Evolutionary conservation across 2,888 invertebrate genomes (phyloP).

Genomic region (Trichogramma dendrolimi): DNA sequence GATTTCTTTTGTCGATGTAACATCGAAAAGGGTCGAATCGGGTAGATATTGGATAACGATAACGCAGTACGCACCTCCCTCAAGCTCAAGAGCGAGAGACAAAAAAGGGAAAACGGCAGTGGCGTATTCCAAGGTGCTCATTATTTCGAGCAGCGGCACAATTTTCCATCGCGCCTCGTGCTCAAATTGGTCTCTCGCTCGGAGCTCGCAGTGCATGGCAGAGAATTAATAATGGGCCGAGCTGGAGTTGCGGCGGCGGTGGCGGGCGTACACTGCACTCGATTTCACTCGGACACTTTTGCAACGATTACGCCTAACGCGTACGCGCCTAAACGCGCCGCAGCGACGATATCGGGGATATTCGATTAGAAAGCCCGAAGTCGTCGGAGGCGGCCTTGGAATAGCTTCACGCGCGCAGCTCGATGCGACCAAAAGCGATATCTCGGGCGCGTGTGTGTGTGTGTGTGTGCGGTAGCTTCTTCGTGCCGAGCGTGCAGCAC

Average conservation of each 20-base stretch:
- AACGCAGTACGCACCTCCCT: too few species aligned
- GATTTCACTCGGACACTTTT: constrained; percentile 25
- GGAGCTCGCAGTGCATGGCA: not conserved
- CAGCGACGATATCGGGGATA: constrained; percentile 9
- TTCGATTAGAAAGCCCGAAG: constrained; percentile 23
- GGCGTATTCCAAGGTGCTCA: too few species aligned
- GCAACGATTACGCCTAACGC: constrained; percentile 25
- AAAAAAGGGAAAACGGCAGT: too few species aligned
- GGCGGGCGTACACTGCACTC: not conserved
- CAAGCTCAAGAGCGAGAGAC: too few species aligned
- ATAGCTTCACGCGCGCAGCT: too few species aligned
- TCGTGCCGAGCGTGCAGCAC: too few species aligned
- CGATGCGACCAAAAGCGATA: too few species aligned
- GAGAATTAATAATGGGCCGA: not conserved
- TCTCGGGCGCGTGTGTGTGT: not conserved
- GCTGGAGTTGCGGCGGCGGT: not conserved
- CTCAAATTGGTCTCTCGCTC: not conserved
- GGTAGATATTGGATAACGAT: too few species aligned
- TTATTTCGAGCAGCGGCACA: too few species aligned
- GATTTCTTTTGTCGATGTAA: too few species aligned
- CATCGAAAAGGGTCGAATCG: too few species aligned
- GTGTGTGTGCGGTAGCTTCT: too few species aligned
- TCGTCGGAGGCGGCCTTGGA: not conserved
- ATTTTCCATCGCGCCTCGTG: not conserved
- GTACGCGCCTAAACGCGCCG: not conserved